A percentile compares a stretch with the other conserved stretches of the same genome.
Evolutionary conservation across 1,140 invertebrate genomes (phyloP).

Genomic region (Drosophila bipectinata): DNA sequence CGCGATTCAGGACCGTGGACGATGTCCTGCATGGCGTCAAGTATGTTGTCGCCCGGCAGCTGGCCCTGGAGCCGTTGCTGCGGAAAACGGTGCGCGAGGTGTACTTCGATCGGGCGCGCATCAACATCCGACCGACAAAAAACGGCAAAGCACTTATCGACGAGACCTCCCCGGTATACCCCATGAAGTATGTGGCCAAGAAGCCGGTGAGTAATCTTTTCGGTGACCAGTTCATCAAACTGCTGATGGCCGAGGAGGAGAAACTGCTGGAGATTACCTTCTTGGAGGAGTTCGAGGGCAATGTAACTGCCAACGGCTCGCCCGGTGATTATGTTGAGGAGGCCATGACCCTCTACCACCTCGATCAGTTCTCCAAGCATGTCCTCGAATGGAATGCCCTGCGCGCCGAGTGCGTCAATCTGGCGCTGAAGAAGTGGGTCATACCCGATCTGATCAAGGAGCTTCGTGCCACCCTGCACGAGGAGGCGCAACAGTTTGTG

Average conservation of each 20-base stretch:
- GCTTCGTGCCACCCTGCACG: slow-evolving; percentile 90
- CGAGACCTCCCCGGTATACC: slow-evolving; percentile 94
- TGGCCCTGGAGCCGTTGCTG: slow-evolving; percentile 96
- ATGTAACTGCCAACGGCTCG: slow-evolving; percentile 86
- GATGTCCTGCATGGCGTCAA: slow-evolving; percentile 94
- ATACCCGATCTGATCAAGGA: slow-evolving; percentile 96
- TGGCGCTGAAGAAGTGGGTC: slow-evolving; percentile 94
- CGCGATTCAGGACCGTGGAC: slow-evolving; percentile 85
- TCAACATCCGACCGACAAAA: slow-evolving; percentile 94
- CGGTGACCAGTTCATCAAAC: slow-evolving; percentile 95
- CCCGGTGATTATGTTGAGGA: slow-evolving; percentile 91
- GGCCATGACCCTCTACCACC: slow-evolving; percentile 94
- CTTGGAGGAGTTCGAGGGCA: slow-evolving; percentile 91
- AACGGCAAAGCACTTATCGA: slow-evolving; percentile 96
- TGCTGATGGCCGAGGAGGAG: slow-evolving; percentile 94
- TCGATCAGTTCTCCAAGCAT: slow-evolving; percentile 98
- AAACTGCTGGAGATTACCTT: slow-evolving; percentile 91
- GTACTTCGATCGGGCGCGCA: slow-evolving; percentile 95
- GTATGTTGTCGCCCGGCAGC: slow-evolving; percentile 97
- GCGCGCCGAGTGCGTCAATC: slow-evolving; percentile 93
- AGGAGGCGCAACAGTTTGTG: slow-evolving; percentile 96
- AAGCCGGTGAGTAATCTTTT: slow-evolving; percentile 96
- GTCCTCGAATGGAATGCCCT: slow-evolving; percentile 98
- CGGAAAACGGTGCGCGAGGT: slow-evolving; percentile 93
- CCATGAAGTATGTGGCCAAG: slow-evolving; percentile 96